Conservation (phyloP, 2,888 invertebrate genomes). For the Smittia aterrima region DNA sequence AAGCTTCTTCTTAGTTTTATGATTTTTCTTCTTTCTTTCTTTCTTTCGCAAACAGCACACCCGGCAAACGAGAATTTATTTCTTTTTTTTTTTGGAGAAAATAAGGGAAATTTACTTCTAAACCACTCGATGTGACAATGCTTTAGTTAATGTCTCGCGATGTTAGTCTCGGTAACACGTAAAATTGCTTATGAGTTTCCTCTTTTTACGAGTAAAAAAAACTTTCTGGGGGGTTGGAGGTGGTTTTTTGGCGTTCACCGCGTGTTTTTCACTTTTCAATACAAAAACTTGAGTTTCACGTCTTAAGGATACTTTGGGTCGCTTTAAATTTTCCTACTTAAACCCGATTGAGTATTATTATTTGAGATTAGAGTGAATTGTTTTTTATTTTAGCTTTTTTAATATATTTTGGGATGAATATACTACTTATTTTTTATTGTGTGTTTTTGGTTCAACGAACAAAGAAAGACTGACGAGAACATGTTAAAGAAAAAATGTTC, state of each 20-base stretch:
- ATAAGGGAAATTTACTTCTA: not conserved
- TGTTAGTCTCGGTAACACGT: too few species aligned
- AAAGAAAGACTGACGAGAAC: not conserved
- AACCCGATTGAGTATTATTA: not conserved
- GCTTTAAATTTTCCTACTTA: slow-evolving; percentile 2
- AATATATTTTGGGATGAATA: not conserved
- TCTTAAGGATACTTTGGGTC: too few species aligned
- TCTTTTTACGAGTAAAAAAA: not conserved
- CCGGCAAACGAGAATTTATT: not conserved
- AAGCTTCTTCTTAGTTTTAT: not conserved
- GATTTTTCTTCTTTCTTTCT: not conserved
- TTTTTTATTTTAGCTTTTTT: slow-evolving; percentile 17
- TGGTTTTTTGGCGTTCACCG: not conserved
- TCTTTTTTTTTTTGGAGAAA: too few species aligned
- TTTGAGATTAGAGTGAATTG: not conserved
- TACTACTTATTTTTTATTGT: slow-evolving; percentile 10
- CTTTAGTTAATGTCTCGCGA: too few species aligned
- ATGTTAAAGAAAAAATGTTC: not conserved
- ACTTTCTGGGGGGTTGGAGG: not conserved
- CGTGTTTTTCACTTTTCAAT: not conserved
- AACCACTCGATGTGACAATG: too few species aligned
- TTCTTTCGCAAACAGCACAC: not conserved
- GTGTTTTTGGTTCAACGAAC: slow-evolving; percentile 20
- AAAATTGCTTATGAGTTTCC: not conserved
- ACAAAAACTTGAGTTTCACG: too few species aligned